A percentile compares a stretch with the other conserved stretches of the same genome.
Conservation (phyloP, 2,113 vertebrate species). For the Triplophysa dalaica region DNA sequence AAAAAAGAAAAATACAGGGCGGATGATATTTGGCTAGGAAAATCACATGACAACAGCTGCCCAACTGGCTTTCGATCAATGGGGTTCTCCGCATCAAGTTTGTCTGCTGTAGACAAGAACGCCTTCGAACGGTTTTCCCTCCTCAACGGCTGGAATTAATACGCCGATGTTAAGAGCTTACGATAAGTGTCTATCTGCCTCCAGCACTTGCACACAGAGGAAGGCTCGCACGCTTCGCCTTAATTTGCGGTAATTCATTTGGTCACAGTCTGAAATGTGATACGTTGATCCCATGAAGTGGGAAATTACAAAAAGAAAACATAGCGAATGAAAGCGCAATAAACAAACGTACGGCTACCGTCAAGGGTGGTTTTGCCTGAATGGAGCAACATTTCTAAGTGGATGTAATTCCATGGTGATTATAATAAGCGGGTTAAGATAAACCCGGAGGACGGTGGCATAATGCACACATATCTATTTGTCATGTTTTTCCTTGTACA, state of each 20-base stretch:
- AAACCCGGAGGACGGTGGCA: slow-evolving; percentile 27
- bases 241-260: slow-evolving; percentile 36
- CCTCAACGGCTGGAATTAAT: slow-evolving; percentile 49
- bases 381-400: slow-evolving; percentile 45
- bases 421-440: slow-evolving; percentile 46
- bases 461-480: slow-evolving; percentile 30
- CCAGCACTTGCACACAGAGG: slow-evolving; percentile 44
- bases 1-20: background rate
- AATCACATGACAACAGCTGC: slow-evolving; percentile 24
- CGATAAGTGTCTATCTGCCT: slow-evolving; percentile 49
- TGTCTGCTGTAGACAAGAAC: slow-evolving; percentile 43
- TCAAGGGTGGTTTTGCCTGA: slow-evolving; percentile 45
- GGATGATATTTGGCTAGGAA: slow-evolving; percentile 35
- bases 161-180: slow-evolving; percentile 53
- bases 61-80: slow-evolving; percentile 35
- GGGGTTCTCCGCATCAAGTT: slow-evolving; percentile 34
- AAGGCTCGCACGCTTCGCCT: slow-evolving; percentile 41
- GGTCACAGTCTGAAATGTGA: slow-evolving; percentile 47
- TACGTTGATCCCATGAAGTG: slow-evolving; percentile 33
- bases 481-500: slow-evolving; percentile 15
- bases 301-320: slow-evolving; percentile 34
- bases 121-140: slow-evolving; percentile 35
- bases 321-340: slow-evolving; percentile 5
- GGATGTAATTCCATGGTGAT: slow-evolving; percentile 50
- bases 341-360: slow-evolving; percentile 13